These are phyloP conservation scores for Vanessa cardui DNA, from an alignment of 2,888 invertebrate species.

Conservation along the genomic window DNA sequence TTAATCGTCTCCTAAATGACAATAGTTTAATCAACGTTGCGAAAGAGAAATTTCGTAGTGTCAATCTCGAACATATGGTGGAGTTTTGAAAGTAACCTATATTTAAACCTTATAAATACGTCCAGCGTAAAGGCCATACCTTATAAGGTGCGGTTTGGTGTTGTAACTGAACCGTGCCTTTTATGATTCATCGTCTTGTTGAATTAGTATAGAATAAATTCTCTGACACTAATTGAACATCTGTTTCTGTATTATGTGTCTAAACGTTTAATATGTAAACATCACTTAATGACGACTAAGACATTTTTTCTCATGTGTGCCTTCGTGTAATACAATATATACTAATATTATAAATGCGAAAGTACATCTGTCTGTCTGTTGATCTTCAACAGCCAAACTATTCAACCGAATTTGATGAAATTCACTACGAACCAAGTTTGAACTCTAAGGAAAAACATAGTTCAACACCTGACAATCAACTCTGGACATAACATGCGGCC, in stretches of 20 bases:
- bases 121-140: constrained; percentile 76
- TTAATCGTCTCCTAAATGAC: neutral
- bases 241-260: constrained; percentile 54
- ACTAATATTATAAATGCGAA: neutral
- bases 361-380: too few species aligned
- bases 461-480: too few species aligned
- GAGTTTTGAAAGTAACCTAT: constrained; percentile 75
- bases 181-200: constrained; percentile 70
- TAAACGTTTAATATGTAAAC: constrained; percentile 17
- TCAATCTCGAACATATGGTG: constrained; percentile 78
- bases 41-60: constrained; percentile 70
- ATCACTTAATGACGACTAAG: constrained; percentile 6
- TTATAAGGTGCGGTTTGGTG: constrained; percentile 71
- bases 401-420: too few species aligned
- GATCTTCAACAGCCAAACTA: too few species aligned
- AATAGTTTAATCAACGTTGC: constrained; percentile 10
- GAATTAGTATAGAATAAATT: constrained; percentile 73
- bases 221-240: constrained; percentile 71
- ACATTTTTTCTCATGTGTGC: neutral
- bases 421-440: too few species aligned
- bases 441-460: too few species aligned
- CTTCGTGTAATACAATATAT: neutral
- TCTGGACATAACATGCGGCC: too few species aligned
- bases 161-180: constrained; percentile 68
- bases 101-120: constrained; percentile 77